Base-by-base conservation (phyloP, 2,797 vertebrate species). In the Tympanoctomys barrerae region DNA sequence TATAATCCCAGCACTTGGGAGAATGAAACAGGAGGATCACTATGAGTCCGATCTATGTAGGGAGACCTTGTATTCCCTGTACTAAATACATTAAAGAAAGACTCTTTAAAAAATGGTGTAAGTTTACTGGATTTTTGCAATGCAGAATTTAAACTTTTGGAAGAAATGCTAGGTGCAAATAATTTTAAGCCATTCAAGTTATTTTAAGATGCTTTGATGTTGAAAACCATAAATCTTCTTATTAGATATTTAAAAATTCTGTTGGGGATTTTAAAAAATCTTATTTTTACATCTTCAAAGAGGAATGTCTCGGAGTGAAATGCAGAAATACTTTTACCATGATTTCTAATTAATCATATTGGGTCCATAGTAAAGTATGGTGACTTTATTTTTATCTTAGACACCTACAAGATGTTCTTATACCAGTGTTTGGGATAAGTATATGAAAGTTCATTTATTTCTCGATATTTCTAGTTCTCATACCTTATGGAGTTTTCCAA, bases 211-310 rank as follows among this genome's bases (percentile, higher is more conserved):
- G 18, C 80, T 92, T 89, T 80, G 42, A 71, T 71, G 36, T 62
- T 71, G 39, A 49, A 89, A 94, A 12, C 3, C 28, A 62, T 87
- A 78, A 57, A 93, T 61, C 1, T n/a, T n/a, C n/a, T 80, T 4
- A 22, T 93, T 33, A 59, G 46, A 24, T 90, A 81, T 54, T 89
- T 85, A 4, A 78, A 93, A 93, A 87, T 84, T 82, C 26, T 81
- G 61, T 68, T 26, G 3, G 18, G 26, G 26, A 57, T 90, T 61
- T 42, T 54, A 18, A 28, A 26, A 62, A 18, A 68, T 70, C 33
- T 70, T 70, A 70, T 7, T 71, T 54, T 93, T 91, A 39, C 3
- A 84, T 70, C 7, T 87, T 49, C 73, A 88, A 73, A 6, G 57
- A 87, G 59, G 24, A 91, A 68, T 87, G 10, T 79, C 28, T 96